These are phyloP conservation scores for Nothobranchius kuhntae DNA, from an alignment of 2,113 vertebrate species.

Conservation along the genomic window DNA sequence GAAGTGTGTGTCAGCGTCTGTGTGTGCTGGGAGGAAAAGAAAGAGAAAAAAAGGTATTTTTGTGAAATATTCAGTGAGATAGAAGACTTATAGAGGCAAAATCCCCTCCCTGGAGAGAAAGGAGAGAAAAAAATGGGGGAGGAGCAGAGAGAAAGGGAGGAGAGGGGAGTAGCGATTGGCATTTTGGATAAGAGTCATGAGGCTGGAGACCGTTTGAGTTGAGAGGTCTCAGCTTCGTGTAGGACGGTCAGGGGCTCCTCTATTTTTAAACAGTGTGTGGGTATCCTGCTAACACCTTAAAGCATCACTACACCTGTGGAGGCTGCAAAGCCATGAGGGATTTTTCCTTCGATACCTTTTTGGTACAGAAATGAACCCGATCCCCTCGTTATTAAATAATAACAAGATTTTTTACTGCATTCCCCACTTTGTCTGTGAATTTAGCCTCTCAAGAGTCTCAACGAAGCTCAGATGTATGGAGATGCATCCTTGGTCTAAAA, in stretches of 20 bases:
- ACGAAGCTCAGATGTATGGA: background rate
- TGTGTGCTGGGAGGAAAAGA: slow-evolving; percentile 5
- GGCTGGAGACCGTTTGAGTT: slow-evolving; percentile 55
- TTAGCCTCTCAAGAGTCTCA: background rate
- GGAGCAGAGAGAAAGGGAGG: slow-evolving; percentile 45
- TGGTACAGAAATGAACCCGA: background rate
- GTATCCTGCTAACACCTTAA: slow-evolving; percentile 63
- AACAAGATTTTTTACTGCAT: background rate
- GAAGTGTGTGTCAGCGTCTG: slow-evolving; percentile 16
- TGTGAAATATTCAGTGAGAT: slow-evolving; percentile 68
- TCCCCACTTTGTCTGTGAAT: no score
- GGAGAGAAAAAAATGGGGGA: slow-evolving; percentile 32
- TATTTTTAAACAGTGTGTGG: slow-evolving; percentile 74
- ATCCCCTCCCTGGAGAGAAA: slow-evolving; percentile 58
- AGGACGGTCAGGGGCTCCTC: slow-evolving; percentile 59
- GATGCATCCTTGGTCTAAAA: background rate
- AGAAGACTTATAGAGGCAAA: slow-evolving; percentile 66
- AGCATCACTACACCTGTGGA: slow-evolving; percentile 57
- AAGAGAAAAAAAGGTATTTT: slow-evolving; percentile 26
- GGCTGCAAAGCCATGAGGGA: slow-evolving; percentile 14
- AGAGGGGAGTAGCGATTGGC: slow-evolving; percentile 59
- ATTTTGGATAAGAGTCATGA: slow-evolving; percentile 67
- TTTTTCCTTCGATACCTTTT: slow-evolving; percentile 20
- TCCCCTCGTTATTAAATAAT: slow-evolving; percentile 19
- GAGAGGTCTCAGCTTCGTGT: slow-evolving; percentile 63